Conservation (phyloP, 1,140 invertebrate genomes). For the Melanaphis sacchari region DNA sequence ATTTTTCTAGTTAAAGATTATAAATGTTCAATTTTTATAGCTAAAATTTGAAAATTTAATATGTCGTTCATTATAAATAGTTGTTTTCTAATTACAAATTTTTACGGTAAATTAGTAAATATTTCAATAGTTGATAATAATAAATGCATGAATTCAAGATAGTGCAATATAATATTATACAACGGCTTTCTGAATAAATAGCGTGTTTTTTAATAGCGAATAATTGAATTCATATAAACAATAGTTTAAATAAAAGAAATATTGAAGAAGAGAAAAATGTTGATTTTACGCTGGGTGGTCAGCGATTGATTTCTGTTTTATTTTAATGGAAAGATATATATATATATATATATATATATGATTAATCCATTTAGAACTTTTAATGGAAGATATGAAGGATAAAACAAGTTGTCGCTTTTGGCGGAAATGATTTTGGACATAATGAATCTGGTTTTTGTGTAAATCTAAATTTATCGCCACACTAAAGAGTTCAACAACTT, state of each 20-base stretch:
- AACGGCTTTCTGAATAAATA: too few relatives aligned
- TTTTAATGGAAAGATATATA: background rate
- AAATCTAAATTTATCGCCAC: background rate
- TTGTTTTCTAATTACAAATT: too few relatives aligned
- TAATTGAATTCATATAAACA: background rate
- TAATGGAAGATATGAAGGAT: background rate
- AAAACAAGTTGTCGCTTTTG: background rate
- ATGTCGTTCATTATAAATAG: too few relatives aligned
- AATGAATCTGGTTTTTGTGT: slow-evolving; percentile 25
- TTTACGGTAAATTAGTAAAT: too few relatives aligned
- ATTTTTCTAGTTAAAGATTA: too few relatives aligned
- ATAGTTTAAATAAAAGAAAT: background rate
- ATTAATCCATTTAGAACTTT: background rate
- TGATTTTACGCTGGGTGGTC: background rate
- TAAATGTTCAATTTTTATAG: too few relatives aligned
- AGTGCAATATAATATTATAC: too few relatives aligned
- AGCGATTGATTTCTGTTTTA: background rate
- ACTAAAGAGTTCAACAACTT: slow-evolving; percentile 37
- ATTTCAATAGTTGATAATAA: too few relatives aligned
- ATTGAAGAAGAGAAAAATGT: background rate
- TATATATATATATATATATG: too few relatives aligned
- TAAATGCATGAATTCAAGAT: too few relatives aligned
- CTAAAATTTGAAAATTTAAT: too few relatives aligned
- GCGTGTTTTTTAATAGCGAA: background rate
- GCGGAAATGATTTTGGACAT: background rate